phyloP scores from a whole-genome alignment of 2,797 vertebrate species.

The Potorous gilbertii region DNA sequence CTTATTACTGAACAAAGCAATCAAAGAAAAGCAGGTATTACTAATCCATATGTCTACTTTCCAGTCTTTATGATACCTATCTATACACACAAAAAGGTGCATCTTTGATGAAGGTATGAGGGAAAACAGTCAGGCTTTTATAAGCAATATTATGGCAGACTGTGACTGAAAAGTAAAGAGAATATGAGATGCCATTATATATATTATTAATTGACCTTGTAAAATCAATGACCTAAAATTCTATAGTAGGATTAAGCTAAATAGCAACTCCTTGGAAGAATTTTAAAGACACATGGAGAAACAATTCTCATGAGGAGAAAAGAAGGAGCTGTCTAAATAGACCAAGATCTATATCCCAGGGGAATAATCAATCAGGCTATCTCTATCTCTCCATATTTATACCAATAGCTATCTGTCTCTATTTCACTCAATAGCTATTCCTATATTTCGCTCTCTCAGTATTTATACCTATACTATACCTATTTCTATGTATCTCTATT shows the following conservation, averaged over 20 bases:
- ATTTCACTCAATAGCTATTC: neutral
- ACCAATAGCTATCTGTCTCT: neutral
- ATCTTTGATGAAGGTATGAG: neutral
- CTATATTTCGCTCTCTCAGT: neutral
- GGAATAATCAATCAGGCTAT: neutral
- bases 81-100: neutral
- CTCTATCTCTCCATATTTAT: neutral
- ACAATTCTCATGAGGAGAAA: neutral
- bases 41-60: neutral
- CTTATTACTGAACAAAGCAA: neutral
- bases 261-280: neutral
- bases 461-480: neutral
- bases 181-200: neutral
- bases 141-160: neutral
- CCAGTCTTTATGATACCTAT: neutral
- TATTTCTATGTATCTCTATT: too few relatives aligned
- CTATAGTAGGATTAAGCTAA: neutral
- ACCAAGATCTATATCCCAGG: neutral
- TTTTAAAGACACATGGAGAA: neutral
- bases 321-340: neutral
- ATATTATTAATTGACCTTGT: neutral
- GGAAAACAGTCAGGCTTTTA: neutral
- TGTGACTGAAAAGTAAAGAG: neutral
- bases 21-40: neutral
- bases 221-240: neutral